These are phyloP conservation scores for Porites divaricata DNA, from an alignment of 92 coral and sea anemone species.

Conservation along the genomic window DNA sequence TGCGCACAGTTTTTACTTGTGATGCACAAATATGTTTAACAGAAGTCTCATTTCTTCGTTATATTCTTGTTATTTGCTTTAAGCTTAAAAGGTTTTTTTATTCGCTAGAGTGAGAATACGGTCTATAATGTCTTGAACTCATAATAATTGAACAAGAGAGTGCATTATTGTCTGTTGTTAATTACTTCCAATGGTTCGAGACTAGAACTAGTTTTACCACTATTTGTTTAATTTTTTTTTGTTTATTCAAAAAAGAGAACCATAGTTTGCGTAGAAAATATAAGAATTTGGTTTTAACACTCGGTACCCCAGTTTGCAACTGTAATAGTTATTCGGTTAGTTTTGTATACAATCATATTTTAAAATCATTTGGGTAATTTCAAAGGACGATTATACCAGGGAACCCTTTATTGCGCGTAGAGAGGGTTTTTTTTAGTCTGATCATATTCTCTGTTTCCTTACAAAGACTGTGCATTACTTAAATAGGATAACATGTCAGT, in stretches of 20 bases:
- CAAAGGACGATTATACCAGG: not conserved
- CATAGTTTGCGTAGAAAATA: too few relatives aligned
- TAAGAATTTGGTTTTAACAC: not conserved
- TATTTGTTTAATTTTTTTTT: not conserved
- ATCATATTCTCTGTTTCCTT: not conserved
- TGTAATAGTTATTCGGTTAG: not conserved
- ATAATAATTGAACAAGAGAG: not conserved
- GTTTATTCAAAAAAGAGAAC: not conserved
- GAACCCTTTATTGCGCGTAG: not conserved
- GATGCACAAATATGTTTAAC: not conserved
- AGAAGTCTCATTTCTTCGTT: not conserved
- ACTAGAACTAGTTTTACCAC: not conserved
- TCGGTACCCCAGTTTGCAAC: conserved; percentile 1
- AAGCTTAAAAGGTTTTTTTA: not conserved
- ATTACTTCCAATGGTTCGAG: too few relatives aligned
- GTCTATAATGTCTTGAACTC: not conserved
- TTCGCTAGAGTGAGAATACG: not conserved
- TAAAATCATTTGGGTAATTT: not conserved
- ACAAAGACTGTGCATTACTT: not conserved
- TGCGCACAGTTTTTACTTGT: not conserved
- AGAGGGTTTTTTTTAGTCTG: not conserved
- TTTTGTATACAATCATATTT: not conserved
- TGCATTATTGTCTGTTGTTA: too few relatives aligned
- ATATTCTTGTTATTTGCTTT: not conserved
- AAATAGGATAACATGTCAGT: not conserved